Base-by-base conservation (phyloP, 2,888 invertebrate genomes). In the Fissipunctia ypsillon region DNA sequence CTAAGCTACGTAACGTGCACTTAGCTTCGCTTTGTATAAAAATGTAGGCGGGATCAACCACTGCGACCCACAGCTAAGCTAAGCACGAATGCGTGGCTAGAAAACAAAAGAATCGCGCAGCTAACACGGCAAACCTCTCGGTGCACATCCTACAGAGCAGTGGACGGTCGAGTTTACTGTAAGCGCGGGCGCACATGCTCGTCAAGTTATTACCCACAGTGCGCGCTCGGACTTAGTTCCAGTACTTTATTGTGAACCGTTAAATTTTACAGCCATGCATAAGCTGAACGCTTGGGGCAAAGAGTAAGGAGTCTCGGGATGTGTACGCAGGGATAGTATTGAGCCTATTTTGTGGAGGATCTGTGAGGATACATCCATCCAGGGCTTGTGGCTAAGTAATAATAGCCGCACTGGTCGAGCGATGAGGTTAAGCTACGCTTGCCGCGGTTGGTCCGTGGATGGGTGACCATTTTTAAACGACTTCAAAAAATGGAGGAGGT, bases 201-300 rank as follows among this genome's bases (percentile, higher is more conserved):
- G 82, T 83, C 88, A 83, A 91, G 91, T 92, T 91, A 92, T 90
- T 83, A 84, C 85, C 87, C 86, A 82, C 88, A 87, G 85, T 90
- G 88, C 88, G 89, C 88, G 88, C 88, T 81, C 79, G 90, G 94
- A 93, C 95, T 95, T 93, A 94, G 93, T 91, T 92, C 83, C 91
- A 89, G 88, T 92, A 93, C 92, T 96, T 95, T 95, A 95, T 93
- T 94, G 95, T 93, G 89, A 90, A 90, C 93, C 94, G 93, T 95
- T 94, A 95, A 95, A 96, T 95, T 95, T 95, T 94, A 95, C 94
- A 91, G 90, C 90, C 89, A 82, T 90, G 93, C 93, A 94, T 95
- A 93, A 94, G 93, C 94, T 91, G 89, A 87, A 88, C 87, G 84
- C 67, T 87, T 85, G 65, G 45, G 52, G 84, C 81, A 87, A 70